Evolutionary conservation across 2,888 invertebrate species (phyloP), one percentile per base, ranked within the genome.

Genomic region (Shargacucullia verbasci): DNA sequence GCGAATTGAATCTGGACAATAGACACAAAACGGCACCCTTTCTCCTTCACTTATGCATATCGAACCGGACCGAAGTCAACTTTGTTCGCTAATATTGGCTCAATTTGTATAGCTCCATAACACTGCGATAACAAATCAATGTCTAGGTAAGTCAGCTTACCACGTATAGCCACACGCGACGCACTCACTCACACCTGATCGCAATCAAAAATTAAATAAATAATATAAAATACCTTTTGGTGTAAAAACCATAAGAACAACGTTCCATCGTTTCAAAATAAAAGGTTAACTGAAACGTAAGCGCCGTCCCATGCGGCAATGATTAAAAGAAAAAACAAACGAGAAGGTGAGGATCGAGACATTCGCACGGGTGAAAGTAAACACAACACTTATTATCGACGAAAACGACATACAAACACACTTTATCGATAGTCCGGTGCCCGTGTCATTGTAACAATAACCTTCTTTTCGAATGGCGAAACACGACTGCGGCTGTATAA

Each of bases 161-260:
- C 75, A 78, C 76, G 59, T 75, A 65, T 62, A 78, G 81, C 88
- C 92, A 92, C 92, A 91, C 91, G 90, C 89, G 87, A 84, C 83
- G 86, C 91, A 91, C 81, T 87, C 84, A 86, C 87, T 90, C 86
- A 86, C 83, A 84, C 83, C 84, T 83, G 78, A 83, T 88, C 87
- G 88, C 91, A 91, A 87, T 81, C 81, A 84, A 90, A 91, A 89
- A 93, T 91, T 91, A 92, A 91, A 93, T 78, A 89, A 92, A 91
- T 85, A 90, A 91, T 91, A 93, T 92, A 95, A 95, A 96, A 95
- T 96, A 96, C 96, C 96, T 96, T 96, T 96, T 96, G 91, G 96
- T 96, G 95, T 95, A 96, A 95, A 96, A 96, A 95, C 96, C 96
- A 95, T 95, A 96, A 95, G 96, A 95, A 95, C 96, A 95, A 95